Base-by-base conservation (phyloP, 2,797 vertebrate genomes). In the Neosilurus mollespiculum region DNA sequence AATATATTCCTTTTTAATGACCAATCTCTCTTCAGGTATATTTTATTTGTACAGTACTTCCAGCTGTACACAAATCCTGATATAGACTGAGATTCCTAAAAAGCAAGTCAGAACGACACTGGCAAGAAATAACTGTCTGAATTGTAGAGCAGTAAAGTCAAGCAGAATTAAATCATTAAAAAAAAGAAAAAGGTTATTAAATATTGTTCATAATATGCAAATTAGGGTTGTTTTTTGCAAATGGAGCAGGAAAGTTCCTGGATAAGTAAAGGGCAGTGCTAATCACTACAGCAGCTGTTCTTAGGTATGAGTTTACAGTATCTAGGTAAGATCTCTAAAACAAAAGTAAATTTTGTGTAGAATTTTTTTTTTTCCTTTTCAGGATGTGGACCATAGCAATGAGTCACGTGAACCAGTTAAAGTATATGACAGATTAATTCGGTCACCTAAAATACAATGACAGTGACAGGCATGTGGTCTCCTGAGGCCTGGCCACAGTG, bases 401-500 rank as follows among this genome's bases (percentile, higher is more conserved):
- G 22, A 26, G 70, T 11, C 9, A 3, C 24, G 26, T 20, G 24
- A 73, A 56, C 26, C 49, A 53, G 22, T 51, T 54, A 75, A 75
- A 56, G 24, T 58, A 75, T 7, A 58, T 58, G 30, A 10, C 30
- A 9, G 10, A 66, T 8, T 58, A 9, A 37, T 56, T 58, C 58
- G 11, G 43, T 56, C 30, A 12, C 11, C 16, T 62, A 62, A 78
- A 10, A 18, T 20, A 72, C 20, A 49, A 70, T 78, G 58, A 77
- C 69, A 64, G 64, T 54, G 85, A 81, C 80, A 88, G 83, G 78
- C 62, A 67, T 14, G 10, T 62, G 30, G 26, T 56, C 62, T 78
- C 88, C 84, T 58, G 9, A 72, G 87, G 89, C 83, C 80, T 78
- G 82, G 56, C 64, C 73, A 85, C 78, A 87, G 89, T 34, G 83